phyloP scores from a whole-genome alignment of 2,113 vertebrate genomes.

The Rhinoderma darwinii region DNA sequence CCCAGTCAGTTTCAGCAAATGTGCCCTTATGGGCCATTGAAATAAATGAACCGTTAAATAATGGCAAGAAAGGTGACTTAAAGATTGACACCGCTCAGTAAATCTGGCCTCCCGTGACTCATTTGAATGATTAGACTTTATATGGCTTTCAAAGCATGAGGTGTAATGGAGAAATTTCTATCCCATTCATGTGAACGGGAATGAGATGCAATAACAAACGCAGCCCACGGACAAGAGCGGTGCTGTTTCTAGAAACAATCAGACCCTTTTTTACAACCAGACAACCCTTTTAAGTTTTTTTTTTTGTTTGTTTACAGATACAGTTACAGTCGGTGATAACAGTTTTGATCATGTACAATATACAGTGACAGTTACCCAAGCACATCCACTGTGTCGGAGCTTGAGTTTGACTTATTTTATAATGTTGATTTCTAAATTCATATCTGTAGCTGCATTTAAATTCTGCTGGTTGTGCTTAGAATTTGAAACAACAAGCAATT shows the following conservation, averaged over 20 bases:
- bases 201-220: neutral
- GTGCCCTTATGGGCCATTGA: slow-evolving; percentile 35
- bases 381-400: too few species aligned
- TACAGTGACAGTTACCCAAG: too few species aligned
- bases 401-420: too few species aligned
- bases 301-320: neutral
- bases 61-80: slow-evolving; percentile 36
- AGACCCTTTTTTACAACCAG: neutral
- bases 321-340: too few species aligned
- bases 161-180: neutral
- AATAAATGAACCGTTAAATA: slow-evolving; percentile 45
- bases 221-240: neutral
- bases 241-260: neutral
- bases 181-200: neutral
- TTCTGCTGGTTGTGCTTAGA: too few species aligned
- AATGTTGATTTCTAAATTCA: too few species aligned
- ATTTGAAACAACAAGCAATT: too few species aligned
- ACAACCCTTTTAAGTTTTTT: neutral
- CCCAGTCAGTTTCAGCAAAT: neutral
- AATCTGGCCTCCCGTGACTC: slow-evolving; percentile 1
- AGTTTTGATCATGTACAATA: too few species aligned
- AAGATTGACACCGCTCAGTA: slow-evolving; percentile 36
- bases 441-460: too few species aligned
- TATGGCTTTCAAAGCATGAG: neutral
- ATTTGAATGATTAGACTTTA: neutral